Percentiles rank a stretch among this genome's conserved stretches.
Evolutionary conservation across 2,113 vertebrate species (phyloP).

Genomic region (Rhipidura dahli): DNA sequence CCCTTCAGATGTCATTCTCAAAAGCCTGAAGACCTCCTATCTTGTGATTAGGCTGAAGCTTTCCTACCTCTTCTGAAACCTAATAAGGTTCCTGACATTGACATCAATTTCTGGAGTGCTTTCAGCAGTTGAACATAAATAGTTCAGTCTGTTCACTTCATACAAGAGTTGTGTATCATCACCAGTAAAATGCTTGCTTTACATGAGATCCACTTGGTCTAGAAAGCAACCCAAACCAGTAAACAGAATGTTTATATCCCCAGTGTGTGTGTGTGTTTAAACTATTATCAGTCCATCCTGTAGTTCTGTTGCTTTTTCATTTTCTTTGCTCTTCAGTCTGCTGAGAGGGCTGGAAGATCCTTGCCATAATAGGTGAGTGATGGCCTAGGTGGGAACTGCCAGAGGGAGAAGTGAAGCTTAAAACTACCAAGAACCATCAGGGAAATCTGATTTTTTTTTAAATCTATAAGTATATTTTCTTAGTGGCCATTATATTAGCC

Average conservation of each 20-base stretch:
- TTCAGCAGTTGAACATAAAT: conserved; percentile 38
- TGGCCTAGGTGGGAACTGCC: neutral
- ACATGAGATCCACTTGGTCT: neutral
- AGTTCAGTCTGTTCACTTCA: conserved; percentile 37
- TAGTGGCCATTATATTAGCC: neutral
- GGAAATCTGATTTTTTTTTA: neutral
- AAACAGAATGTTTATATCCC: neutral
- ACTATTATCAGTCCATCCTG: neutral
- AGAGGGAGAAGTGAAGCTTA: neutral
- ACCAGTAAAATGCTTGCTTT: neutral
- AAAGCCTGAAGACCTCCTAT: conserved; percentile 33
- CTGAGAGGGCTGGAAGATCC: neutral
- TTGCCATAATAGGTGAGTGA: neutral
- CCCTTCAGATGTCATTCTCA: conserved; percentile 50
- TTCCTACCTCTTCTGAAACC: conserved; percentile 36
- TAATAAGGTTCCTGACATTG: conserved; percentile 39
- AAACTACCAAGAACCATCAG: neutral
- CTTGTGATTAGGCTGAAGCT: conserved; percentile 34
- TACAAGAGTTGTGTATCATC: neutral
- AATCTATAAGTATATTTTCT: neutral
- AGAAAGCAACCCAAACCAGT: neutral
- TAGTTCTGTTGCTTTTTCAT: neutral
- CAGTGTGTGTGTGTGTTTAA: neutral
- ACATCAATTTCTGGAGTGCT: conserved; percentile 12
- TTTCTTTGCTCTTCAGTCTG: neutral